Percentiles rank a stretch among this genome's conserved stretches.
Conservation (phyloP, 1,140 invertebrate genomes). For the Penaeus japonicus region DNA sequence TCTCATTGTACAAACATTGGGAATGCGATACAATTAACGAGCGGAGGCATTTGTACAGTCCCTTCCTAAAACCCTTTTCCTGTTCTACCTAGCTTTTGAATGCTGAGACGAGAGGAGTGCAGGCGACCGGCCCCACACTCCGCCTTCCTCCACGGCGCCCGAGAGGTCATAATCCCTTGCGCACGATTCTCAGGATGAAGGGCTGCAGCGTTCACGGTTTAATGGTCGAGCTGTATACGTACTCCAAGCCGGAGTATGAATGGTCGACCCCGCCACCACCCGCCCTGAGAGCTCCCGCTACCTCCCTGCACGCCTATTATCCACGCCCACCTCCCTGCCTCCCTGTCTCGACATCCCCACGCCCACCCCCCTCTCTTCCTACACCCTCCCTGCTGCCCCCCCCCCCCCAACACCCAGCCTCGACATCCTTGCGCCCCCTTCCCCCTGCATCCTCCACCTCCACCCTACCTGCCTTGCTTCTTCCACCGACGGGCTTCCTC, state of each 20-base stretch:
- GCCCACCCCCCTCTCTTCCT: not conserved
- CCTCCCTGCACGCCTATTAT: slow-evolving; percentile 36
- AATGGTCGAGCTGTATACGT: slow-evolving; percentile 46
- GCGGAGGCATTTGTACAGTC: slow-evolving; percentile 13
- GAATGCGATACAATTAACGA: slow-evolving; percentile 39
- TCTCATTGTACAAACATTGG: slow-evolving; percentile 29
- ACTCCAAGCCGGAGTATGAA: slow-evolving; percentile 29
- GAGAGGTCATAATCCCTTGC: not conserved
- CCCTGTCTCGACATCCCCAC: not conserved
- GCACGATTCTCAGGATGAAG: slow-evolving; percentile 19
- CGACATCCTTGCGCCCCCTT: not conserved
- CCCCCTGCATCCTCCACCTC: not conserved
- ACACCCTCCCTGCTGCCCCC: not conserved
- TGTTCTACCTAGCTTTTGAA: slow-evolving; percentile 37
- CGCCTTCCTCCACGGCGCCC: not conserved
- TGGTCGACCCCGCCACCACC: slow-evolving; percentile 24
- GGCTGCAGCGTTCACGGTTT: slow-evolving; percentile 34
- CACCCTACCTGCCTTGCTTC: not conserved
- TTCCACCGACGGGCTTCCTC: not conserved
- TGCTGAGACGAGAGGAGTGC: slow-evolving; percentile 1
- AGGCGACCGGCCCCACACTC: not conserved
- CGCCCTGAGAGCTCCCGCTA: slow-evolving; percentile 26
- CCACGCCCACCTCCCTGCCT: not conserved
- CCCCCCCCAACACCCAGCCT: not conserved
- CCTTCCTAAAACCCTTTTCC: slow-evolving; percentile 45